phyloP scores from a whole-genome alignment of 2,113 vertebrate species.

The Limanda limanda region DNA sequence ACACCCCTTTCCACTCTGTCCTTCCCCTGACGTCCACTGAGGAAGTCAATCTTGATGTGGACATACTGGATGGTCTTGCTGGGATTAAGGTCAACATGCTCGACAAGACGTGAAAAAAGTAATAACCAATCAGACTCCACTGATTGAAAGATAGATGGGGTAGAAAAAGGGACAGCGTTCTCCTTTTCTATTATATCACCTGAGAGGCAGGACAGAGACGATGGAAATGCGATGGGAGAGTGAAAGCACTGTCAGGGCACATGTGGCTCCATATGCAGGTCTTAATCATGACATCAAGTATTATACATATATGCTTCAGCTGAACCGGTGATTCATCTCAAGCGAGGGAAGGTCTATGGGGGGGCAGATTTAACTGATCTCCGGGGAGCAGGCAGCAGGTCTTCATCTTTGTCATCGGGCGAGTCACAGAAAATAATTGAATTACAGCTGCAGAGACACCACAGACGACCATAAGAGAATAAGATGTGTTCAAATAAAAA shows the following conservation, averaged over 20 bases:
- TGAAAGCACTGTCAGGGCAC: background rate
- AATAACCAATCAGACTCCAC: background rate
- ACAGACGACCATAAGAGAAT: background rate
- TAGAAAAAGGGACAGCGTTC: no score
- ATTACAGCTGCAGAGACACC: constrained; percentile 8
- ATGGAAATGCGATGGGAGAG: background rate
- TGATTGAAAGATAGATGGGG: background rate
- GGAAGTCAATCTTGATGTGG: constrained; percentile 24
- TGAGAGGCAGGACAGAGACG: background rate
- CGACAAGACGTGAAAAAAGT: constrained; percentile 3
- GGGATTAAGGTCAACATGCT: constrained; percentile 61
- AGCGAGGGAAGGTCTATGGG: no score
- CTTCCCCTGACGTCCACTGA: background rate
- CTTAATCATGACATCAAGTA: background rate
- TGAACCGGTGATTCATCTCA: no score
- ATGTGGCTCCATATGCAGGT: constrained; percentile 18
- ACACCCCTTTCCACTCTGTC: background rate
- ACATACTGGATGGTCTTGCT: constrained; percentile 20
- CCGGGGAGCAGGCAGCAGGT: background rate
- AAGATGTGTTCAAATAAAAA: background rate
- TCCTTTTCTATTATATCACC: background rate
- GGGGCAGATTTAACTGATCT: background rate
- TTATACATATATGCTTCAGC: no score
- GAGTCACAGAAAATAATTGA: background rate
- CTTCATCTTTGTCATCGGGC: constrained; percentile 20